Base-by-base conservation (phyloP, 2,888 invertebrate genomes). In the Dolomedes plantarius region DNA sequence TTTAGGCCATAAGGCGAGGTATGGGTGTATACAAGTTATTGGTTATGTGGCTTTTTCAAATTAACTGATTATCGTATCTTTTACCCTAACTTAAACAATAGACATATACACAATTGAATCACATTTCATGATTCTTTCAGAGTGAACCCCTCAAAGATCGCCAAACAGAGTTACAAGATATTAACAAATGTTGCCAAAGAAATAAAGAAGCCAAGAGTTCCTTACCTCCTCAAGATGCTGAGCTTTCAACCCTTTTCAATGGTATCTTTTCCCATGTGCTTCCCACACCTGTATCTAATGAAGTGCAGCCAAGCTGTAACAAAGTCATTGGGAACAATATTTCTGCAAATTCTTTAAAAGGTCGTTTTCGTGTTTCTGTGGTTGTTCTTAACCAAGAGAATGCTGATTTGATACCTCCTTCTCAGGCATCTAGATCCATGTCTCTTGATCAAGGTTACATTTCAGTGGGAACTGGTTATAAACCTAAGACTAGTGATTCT, bases 81-180 rank as follows among this genome's bases (percentile, higher is more conserved):
- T n/a, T n/a, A n/a, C n/a, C n/a, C n/a, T n/a, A n/a, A n/a, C n/a
- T n/a, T n/a, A n/a, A n/a, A n/a, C n/a, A n/a, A n/a, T n/a, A n/a
- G n/a, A n/a, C n/a, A n/a, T n/a, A n/a, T n/a, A n/a, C n/a, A n/a
- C n/a, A n/a, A n/a, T n/a, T n/a, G n/a, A n/a, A n/a, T n/a, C n/a
- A n/a, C n/a, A n/a, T n/a, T n/a, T n/a, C n/a, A n/a, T n/a, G n/a
- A n/a, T 36, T 36, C 36, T 82, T 77, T 62, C 74, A 87, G 88
- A 89, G 88, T 89, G 90, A 87, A 90, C 92, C 88, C 91, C 91
- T 88, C 91, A 92, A 89, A 91, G 92, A 92, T 81, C 92, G 93
- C 89, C 90, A 90, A 73, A 89, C 91, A 13, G 90, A 92, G 68
- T 91, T 91, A 86, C 90, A 91, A 62, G 92, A 93, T 89, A 92